Percentiles rank a stretch among this genome's conserved stretches.
Evolutionary conservation across 2,113 vertebrate species (phyloP).

Genomic region (Rhynchomys soricoides): DNA sequence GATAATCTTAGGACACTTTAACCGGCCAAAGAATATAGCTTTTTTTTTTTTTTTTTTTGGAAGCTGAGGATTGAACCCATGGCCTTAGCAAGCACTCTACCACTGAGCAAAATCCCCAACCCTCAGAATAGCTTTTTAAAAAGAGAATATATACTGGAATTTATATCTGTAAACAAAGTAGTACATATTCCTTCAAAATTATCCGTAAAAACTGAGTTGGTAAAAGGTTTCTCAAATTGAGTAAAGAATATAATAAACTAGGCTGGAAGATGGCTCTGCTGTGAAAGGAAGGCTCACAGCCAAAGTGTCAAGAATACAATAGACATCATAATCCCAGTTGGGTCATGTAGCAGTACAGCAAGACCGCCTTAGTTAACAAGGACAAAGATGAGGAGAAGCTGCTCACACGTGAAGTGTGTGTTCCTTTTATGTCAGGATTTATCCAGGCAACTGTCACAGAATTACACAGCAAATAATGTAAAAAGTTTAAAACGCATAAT

Average conservation of each 20-base stretch:
- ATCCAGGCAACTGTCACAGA: conserved; percentile 4
- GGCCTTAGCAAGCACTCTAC: too few relatives aligned
- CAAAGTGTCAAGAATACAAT: not conserved
- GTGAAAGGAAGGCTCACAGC: not conserved
- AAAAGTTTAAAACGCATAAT: not conserved
- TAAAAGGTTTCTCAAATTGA: not conserved
- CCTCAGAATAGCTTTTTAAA: not conserved
- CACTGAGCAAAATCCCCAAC: too few relatives aligned
- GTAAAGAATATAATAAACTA: not conserved
- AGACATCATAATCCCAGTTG: not conserved
- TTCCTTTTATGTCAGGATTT: conserved; percentile 30
- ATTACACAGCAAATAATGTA: conserved; percentile 18
- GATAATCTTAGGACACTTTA: not conserved
- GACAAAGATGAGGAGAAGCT: not conserved
- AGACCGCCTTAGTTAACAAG: not conserved
- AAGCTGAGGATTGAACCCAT: too few relatives aligned
- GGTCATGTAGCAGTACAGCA: not conserved
- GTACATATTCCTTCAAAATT: not conserved
- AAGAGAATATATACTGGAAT: conserved; percentile 3
- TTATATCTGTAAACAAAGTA: not conserved
- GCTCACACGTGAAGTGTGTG: not conserved
- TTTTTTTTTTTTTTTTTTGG: too few relatives aligned
- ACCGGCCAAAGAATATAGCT: not conserved
- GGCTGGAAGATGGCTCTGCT: not conserved
- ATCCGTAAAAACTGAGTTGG: not conserved